Base-by-base conservation (phyloP, 2,888 invertebrate species). In the Acleris cristana region DNA sequence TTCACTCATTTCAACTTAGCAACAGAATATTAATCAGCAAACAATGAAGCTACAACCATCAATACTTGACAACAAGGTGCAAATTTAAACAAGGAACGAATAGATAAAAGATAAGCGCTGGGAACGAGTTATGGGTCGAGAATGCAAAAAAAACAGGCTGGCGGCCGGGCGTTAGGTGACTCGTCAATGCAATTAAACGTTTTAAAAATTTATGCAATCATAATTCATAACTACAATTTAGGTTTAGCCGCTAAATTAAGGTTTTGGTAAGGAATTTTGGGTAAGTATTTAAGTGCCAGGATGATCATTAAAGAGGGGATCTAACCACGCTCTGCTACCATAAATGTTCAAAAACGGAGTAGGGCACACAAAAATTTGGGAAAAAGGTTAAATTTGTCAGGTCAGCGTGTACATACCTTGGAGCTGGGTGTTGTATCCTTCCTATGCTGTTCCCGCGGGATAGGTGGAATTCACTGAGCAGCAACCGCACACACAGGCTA, bases 221-320 rank as follows among this genome's bases (percentile, higher is more conserved):
- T n/a, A 45, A 45, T 16, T 45, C 14, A 12, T 45, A 45, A 45
- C 14, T 45, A 45, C n/a, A n/a, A n/a, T n/a, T 12, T 45, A n/a
- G 3, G 3, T 4, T 10, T 10, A 45, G 12, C 45, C 4, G 14
- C 14, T 45, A 12, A 45, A 45, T 45, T 12, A 16, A n/a, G 45
- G 45, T 16, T 3, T 16, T 12, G 45, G 45, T 3, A 45, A 45
- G n/a, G 3, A 16, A 10, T 6, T 18, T 16, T 48, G 10, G 5
- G 6, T 16, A 48, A 16, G 16, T 78, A 73, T 75, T 81, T 79
- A 26, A 18, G 57, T 34, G 44, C 12, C 26, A 48, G n/a, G 3
- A 23, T 23, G 23, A 23, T 23, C 23, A 23, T n/a, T 18, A 18
- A 48, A n/a, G n/a, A 48, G 48, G 48, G 48, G 18, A 48, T 48